These are phyloP conservation scores for Ptychoptera contaminata DNA, from an alignment of 2,888 invertebrate species.

Conservation along the genomic window DNA sequence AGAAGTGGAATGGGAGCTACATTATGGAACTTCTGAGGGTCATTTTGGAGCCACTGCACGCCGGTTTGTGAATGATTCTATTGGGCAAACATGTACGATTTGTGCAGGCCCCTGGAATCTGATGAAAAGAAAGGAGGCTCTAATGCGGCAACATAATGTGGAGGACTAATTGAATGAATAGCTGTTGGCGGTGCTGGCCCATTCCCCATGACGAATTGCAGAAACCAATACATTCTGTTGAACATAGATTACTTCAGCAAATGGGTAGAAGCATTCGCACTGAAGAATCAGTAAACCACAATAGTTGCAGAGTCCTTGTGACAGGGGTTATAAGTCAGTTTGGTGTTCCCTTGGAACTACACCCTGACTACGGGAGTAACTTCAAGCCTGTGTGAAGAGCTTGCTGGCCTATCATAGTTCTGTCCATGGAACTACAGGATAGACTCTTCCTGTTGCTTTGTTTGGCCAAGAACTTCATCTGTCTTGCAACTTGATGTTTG, in stretches of 20 bases:
- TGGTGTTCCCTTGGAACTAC: constrained; percentile 1
- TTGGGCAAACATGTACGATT: constrained; percentile 7
- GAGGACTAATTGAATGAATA: too few species aligned
- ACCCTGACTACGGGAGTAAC: constrained; percentile 8
- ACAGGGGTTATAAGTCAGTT: too few species aligned
- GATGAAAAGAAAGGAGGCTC: constrained; percentile 5
- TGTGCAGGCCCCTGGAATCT: constrained; percentile 13
- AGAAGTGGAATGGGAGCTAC: constrained; percentile 11
- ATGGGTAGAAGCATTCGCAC: too few species aligned
- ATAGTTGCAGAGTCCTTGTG: too few species aligned
- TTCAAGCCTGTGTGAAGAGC: constrained; percentile 5
- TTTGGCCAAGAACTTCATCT: constrained; percentile 12
- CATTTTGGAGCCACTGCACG: constrained; percentile 17
- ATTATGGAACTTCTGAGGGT: constrained; percentile 14
- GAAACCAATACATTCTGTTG: constrained; percentile 8
- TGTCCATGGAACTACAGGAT: constrained; percentile 10
- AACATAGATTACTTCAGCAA: constrained; percentile 7
- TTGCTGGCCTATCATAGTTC: constrained; percentile 9
- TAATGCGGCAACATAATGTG: constrained; percentile 12
- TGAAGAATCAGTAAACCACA: too few species aligned
- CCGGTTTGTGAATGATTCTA: constrained; percentile 14
- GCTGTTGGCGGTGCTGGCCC: too few species aligned
- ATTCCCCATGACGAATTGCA: background rate
- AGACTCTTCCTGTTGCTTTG: constrained; percentile 10
- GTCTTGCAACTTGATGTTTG: constrained; percentile 9